Conservation (phyloP, 2,113 vertebrate species). For the Hypanus sabinus region DNA sequence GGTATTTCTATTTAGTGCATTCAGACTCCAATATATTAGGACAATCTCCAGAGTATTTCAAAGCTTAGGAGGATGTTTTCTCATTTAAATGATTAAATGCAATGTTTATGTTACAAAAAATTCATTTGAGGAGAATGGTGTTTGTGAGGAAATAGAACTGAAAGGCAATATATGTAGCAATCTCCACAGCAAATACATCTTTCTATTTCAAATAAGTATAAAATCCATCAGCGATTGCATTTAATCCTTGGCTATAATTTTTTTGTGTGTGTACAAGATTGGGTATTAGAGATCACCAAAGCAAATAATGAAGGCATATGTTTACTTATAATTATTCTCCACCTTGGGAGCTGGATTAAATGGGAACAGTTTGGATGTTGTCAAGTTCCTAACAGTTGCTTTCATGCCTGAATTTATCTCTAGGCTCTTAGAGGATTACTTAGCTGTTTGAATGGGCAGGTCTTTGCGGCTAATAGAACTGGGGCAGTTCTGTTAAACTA, state of each 20-base stretch:
- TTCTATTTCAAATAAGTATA: slow-evolving; percentile 54
- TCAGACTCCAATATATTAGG: slow-evolving; percentile 1
- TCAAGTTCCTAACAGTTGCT: slow-evolving; percentile 81
- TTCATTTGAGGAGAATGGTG: not conserved
- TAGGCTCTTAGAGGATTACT: slow-evolving; percentile 68
- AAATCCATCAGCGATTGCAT: slow-evolving; percentile 62
- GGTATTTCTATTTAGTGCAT: not conserved
- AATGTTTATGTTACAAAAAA: not conserved
- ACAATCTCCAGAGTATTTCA: not conserved
- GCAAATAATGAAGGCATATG: slow-evolving; percentile 86
- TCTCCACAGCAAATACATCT: slow-evolving; percentile 47
- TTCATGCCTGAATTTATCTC: slow-evolving; percentile 75
- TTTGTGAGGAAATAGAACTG: not conserved
- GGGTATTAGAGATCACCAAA: slow-evolving; percentile 78
- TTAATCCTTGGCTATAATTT: slow-evolving; percentile 70
- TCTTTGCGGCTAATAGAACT: slow-evolving; percentile 75
- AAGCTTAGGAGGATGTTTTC: not conserved
- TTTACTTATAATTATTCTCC: slow-evolving; percentile 83
- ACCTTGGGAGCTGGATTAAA: slow-evolving; percentile 84
- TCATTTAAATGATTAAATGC: not conserved
- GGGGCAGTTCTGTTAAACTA: slow-evolving; percentile 71
- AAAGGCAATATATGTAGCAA: slow-evolving; percentile 14
- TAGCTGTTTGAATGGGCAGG: slow-evolving; percentile 71
- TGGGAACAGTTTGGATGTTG: slow-evolving; percentile 80
- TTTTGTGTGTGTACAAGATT: slow-evolving; percentile 52